Conservation (phyloP, 2,888 invertebrate genomes). For the Metalampra italica region DNA sequence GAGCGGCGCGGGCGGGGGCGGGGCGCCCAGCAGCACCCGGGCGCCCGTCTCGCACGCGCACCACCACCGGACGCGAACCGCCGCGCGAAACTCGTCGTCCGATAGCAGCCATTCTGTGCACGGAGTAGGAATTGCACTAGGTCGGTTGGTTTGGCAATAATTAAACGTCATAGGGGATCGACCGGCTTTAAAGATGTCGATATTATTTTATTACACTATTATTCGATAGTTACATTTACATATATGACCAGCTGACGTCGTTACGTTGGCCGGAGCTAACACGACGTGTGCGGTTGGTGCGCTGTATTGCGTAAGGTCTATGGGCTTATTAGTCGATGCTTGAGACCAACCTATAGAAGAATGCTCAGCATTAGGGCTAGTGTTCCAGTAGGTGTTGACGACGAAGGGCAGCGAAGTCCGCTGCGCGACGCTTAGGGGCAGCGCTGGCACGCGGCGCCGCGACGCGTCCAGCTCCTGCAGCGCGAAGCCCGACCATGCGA, state of each 20-base stretch:
- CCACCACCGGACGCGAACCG: constrained; percentile 61
- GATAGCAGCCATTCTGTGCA: constrained; percentile 56
- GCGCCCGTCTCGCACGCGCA: constrained; percentile 36
- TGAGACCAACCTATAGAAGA: constrained; percentile 54
- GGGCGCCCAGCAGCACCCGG: constrained; percentile 27
- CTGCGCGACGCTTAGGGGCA: constrained; percentile 49
- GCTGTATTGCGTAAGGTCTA: no score
- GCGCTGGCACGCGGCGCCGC: constrained; percentile 49
- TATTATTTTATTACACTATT: no score
- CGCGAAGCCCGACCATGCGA: constrained; percentile 61
- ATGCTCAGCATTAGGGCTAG: constrained; percentile 61
- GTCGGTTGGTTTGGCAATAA: not conserved
- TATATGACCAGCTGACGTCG: no score
- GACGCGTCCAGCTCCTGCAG: constrained; percentile 55
- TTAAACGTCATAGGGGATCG: no score
- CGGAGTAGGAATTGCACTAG: not conserved
- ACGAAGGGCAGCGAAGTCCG: constrained; percentile 48
- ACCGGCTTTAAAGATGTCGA: no score
- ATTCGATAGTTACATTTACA: no score
- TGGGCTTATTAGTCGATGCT: no score
- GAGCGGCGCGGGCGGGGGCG: constrained; percentile 38
- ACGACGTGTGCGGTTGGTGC: no score
- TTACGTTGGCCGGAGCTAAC: no score
- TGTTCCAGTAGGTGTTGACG: constrained; percentile 58
- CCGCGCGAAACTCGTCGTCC: constrained; percentile 52